These are phyloP conservation scores for Macropus fuliginosus DNA, from an alignment of 2,797 vertebrate genomes.

Conservation along the genomic window DNA sequence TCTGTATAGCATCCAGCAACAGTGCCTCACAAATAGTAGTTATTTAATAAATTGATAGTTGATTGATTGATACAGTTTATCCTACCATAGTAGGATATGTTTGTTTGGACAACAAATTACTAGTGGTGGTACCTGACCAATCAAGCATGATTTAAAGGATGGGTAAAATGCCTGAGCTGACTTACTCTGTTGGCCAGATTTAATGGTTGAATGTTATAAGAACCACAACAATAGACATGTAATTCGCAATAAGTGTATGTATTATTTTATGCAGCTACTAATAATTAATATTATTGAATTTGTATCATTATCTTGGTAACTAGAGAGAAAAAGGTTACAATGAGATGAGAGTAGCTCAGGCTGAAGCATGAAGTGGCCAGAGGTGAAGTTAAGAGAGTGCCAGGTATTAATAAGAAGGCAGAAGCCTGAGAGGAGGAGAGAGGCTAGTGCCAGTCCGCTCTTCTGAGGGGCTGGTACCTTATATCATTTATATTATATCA, in stretches of 20 bases:
- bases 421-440: too few relatives aligned
- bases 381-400: too few relatives aligned
- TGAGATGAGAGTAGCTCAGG: neutral
- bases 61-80: neutral
- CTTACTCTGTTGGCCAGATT: neutral
- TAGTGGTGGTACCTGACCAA: neutral
- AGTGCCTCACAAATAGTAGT: neutral
- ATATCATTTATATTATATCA: too few relatives aligned
- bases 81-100: neutral
- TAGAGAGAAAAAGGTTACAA: neutral
- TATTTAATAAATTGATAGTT: neutral
- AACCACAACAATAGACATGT: neutral
- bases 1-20: neutral
- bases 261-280: neutral
- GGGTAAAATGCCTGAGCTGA: neutral
- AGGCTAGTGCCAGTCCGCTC: too few relatives aligned
- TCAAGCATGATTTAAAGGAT: neutral
- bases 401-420: too few relatives aligned
- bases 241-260: neutral
- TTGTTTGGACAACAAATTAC: neutral
- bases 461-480: too few relatives aligned
- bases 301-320: neutral
- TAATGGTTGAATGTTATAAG: neutral
- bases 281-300: neutral
- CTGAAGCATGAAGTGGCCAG: neutral